These are phyloP conservation scores for Epinotia nisella DNA, from an alignment of 2,888 invertebrate species.

Conservation along the genomic window DNA sequence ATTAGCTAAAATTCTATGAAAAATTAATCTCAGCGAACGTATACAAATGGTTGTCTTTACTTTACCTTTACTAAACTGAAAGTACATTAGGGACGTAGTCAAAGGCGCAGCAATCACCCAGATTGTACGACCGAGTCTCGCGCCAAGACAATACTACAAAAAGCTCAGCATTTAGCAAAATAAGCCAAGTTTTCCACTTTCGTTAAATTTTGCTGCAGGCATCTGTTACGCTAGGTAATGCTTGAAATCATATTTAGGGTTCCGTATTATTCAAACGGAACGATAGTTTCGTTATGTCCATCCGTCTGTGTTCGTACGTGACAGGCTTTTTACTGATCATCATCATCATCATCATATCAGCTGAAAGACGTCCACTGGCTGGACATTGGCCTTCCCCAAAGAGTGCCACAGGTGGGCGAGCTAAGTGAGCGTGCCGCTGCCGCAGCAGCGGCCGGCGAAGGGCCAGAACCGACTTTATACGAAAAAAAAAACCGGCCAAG, in stretches of 20 bases:
- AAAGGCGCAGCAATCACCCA: slow-evolving; percentile 29
- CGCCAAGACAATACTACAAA: slow-evolving; percentile 33
- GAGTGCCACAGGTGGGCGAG: too few species aligned
- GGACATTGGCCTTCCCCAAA: too few species aligned
- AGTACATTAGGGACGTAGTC: slow-evolving; percentile 19
- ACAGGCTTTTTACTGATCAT: too few species aligned
- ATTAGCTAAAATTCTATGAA: neutral
- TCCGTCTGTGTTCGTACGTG: too few species aligned
- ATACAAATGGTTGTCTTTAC: slow-evolving; percentile 11
- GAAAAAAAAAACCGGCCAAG: too few species aligned
- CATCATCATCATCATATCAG: too few species aligned
- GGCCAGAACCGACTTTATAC: too few species aligned
- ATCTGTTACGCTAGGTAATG: slow-evolving; percentile 16
- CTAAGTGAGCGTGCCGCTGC: too few species aligned
- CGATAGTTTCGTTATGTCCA: neutral
- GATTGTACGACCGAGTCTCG: slow-evolving; percentile 23
- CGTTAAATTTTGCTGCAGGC: slow-evolving; percentile 1
- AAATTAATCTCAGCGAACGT: neutral
- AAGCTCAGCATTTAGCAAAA: slow-evolving; percentile 22
- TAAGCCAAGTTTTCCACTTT: slow-evolving; percentile 30
- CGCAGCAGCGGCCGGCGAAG: too few species aligned
- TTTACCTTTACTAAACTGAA: slow-evolving; percentile 24
- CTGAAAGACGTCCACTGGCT: too few species aligned
- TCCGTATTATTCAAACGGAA: neutral
- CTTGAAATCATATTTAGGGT: neutral